These are phyloP conservation scores for Cancer borealis DNA, from an alignment of 2,888 invertebrate species.

Conservation along the genomic window DNA sequence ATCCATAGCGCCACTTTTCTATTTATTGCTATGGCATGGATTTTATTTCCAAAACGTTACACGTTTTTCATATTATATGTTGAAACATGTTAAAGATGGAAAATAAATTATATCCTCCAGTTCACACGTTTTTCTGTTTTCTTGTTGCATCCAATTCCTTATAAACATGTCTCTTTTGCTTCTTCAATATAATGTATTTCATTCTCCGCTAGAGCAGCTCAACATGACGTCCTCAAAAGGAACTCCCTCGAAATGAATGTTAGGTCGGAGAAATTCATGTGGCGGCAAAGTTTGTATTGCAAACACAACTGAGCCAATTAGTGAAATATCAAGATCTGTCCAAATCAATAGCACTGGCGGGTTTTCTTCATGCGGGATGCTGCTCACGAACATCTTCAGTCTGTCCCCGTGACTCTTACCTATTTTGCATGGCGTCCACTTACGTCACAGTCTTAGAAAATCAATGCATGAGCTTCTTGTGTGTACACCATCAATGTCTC, in stretches of 20 bases:
- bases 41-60: no score
- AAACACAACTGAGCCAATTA: conserved; percentile 41
- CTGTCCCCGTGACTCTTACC: not conserved
- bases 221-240: not conserved
- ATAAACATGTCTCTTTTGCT: not conserved
- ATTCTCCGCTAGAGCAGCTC: not conserved
- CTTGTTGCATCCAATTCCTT: not conserved
- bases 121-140: not conserved
- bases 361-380: not conserved
- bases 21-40: no score
- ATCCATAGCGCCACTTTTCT: no score
- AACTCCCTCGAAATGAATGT: not conserved
- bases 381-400: not conserved
- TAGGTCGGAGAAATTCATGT: not conserved
- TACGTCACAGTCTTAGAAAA: not conserved
- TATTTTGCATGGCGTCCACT: not conserved
- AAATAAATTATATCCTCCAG: not conserved
- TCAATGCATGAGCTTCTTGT: not conserved
- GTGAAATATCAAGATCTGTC: not conserved
- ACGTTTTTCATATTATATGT: no score
- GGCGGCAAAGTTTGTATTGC: conserved; percentile 11
- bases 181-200: not conserved
- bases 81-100: not conserved
- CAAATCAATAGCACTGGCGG: not conserved
- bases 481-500: not conserved